A percentile compares a stretch with the other conserved stretches of the same genome.
phyloP scores from a whole-genome alignment of 1,140 invertebrate genomes.

The Conopomorpha cramerella region DNA sequence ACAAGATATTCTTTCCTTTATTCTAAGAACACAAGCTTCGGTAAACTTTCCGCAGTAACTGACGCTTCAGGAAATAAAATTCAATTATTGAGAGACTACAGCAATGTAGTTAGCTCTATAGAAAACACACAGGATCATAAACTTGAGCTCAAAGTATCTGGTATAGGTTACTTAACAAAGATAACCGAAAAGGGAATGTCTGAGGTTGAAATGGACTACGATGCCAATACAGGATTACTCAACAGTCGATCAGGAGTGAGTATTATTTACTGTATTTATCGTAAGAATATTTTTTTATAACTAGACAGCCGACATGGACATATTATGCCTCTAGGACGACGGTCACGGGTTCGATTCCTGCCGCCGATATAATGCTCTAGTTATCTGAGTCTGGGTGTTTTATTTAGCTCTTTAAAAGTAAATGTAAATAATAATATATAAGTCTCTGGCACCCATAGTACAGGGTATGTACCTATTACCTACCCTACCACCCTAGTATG shows the following conservation, averaged over 20 bases:
- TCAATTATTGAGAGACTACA: constrained; percentile 88
- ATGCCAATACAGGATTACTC: constrained; percentile 78
- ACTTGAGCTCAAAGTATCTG: constrained; percentile 85
- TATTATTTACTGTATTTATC: constrained; percentile 11
- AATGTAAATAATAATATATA: too few relatives aligned
- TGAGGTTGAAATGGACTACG: constrained; percentile 84
- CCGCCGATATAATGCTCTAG: too few relatives aligned
- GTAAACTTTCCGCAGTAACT: constrained; percentile 89
- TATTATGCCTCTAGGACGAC: too few relatives aligned
- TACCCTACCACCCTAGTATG: too few relatives aligned
- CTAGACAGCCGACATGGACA: too few relatives aligned
- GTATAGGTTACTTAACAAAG: constrained; percentile 82
- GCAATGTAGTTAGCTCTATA: constrained; percentile 87
- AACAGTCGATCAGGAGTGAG: constrained; percentile 78
- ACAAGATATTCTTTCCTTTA: constrained; percentile 94
- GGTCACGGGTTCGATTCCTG: too few relatives aligned
- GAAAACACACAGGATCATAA: constrained; percentile 93
- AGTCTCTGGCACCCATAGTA: too few relatives aligned
- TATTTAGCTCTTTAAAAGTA: constrained; percentile 7
- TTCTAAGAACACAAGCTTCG: constrained; percentile 95
- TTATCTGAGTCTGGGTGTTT: too few relatives aligned
- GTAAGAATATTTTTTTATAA: constrained; percentile 4
- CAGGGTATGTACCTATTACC: too few relatives aligned
- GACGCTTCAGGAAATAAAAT: constrained; percentile 94
- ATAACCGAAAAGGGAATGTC: constrained; percentile 79